Evolutionary conservation across 2,113 vertebrate species (phyloP), one percentile per base, ranked within the genome.

Genomic region (Muntiacus muntjak): DNA sequence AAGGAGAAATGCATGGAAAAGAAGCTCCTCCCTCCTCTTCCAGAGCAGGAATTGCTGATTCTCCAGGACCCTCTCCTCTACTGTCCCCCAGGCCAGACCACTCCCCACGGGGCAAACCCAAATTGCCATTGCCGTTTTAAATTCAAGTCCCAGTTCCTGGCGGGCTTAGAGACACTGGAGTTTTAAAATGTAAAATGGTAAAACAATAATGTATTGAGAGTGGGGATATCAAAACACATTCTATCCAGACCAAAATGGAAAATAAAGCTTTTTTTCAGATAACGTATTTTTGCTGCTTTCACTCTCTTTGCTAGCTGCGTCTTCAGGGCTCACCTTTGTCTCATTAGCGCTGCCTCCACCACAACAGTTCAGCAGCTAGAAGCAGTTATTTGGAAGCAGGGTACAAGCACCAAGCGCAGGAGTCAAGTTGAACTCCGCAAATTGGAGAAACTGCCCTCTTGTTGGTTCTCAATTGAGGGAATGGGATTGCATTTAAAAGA

Each of bases 401-500:
- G 25, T 11, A 45, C 5, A 79, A 96, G 88, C 40, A 92, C 43
- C 81, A 74, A 92, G 52, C 23, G 33, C 54, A 54, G 94, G 9
- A 82, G 94, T 90, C 85, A 89, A 62, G 81, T 0, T 79, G 50
- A 96, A 98, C 92, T 79, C 88, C 60, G 54, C 88, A 86, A 89
- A 96, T 40, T 96, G 94, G 62, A 94, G 81, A 89, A 28, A 85
- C 74, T 91, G 89, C 97, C 92, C 92, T 95, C 95, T 92, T 57
- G 36, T 85, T 79, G 95, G 85, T 79, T 95, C 97, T 88, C 94
- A 91, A 28, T 26, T 55, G 97, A 95, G 60, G 78, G 91, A 92
- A 96, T 33, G 92, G 47, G 50, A 96, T 96, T 97, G 90, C 55
- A 86, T 97, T 85, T 78, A 71, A 93, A 95, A 97, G 83, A 94